A percentile compares a stretch with the other conserved stretches of the same genome.
phyloP scores from a whole-genome alignment of 92 coral and sea anemone species.

The Bergia sp. region DNA sequence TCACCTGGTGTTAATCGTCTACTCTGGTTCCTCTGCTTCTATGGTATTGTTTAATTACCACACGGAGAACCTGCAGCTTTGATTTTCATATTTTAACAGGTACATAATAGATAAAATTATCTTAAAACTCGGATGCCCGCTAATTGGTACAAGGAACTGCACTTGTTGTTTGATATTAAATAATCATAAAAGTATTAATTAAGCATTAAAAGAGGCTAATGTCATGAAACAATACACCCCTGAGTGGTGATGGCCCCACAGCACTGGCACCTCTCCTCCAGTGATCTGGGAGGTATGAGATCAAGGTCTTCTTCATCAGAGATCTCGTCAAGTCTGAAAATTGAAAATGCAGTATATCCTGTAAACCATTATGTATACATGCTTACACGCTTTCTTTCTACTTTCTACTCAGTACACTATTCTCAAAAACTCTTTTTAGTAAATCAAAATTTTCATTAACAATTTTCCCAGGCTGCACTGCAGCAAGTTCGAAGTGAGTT shows the following conservation, averaged over 20 bases:
- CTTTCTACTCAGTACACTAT: too few relatives aligned
- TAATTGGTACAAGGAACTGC: neutral
- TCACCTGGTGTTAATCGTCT: neutral
- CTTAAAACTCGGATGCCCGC: neutral
- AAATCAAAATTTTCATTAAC: too few relatives aligned
- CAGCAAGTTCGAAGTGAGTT: too few relatives aligned
- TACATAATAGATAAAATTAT: too few relatives aligned
- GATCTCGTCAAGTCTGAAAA: slow-evolving; percentile 81
- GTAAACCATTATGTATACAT: neutral
- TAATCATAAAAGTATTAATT: neutral
- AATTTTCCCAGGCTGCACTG: too few relatives aligned
- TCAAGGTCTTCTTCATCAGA: slow-evolving; percentile 94
- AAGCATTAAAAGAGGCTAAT: neutral
- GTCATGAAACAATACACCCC: slow-evolving; percentile 73
- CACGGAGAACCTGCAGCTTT: neutral
- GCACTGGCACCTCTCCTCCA: slow-evolving; percentile 80
- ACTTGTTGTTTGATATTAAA: neutral
- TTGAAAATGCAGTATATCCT: neutral
- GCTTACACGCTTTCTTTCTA: neutral
- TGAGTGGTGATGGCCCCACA: slow-evolving; percentile 68
- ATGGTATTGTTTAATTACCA: neutral
- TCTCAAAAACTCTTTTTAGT: too few relatives aligned
- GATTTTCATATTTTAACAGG: neutral
- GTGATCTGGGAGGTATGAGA: slow-evolving; percentile 85
- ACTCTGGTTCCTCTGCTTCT: neutral